Evolutionary conservation across 2,113 vertebrate species (phyloP).

Genomic region (Benitochromis conjunctus): DNA sequence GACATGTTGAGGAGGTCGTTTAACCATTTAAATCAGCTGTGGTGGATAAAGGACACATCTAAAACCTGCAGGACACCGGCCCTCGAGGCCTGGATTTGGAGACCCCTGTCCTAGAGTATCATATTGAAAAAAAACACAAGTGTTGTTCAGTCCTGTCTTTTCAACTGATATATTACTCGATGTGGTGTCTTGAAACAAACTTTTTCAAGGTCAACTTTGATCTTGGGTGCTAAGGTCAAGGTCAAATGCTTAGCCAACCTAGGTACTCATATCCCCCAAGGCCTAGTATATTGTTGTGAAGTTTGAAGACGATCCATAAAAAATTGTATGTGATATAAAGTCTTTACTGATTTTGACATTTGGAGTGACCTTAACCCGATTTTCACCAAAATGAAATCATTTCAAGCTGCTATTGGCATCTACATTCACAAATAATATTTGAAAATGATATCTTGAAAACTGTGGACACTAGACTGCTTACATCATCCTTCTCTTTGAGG

Average conservation of each 20-base stretch:
- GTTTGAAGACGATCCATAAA: neutral
- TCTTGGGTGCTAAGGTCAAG: neutral
- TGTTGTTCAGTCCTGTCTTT: neutral
- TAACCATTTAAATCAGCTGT: no score
- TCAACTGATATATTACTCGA: neutral
- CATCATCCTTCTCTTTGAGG: neutral
- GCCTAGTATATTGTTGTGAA: neutral
- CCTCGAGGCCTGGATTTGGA: no score
- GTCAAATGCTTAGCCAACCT: neutral
- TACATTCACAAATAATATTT: neutral
- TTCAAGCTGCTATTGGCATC: neutral
- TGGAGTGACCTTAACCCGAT: neutral
- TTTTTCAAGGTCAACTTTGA: neutral
- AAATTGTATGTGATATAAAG: neutral
- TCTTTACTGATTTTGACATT: neutral
- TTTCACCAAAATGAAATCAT: neutral
- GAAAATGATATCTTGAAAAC: neutral
- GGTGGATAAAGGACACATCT: no score
- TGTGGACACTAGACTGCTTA: neutral
- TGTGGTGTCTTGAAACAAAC: neutral
- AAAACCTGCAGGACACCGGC: no score
- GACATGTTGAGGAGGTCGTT: no score
- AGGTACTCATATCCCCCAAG: neutral
- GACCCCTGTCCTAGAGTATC: neutral
- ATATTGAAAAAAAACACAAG: neutral